Percentiles rank a stretch among this genome's conserved stretches.
These are phyloP conservation scores for Spondyliosoma cantharus DNA, from an alignment of 2,797 vertebrate genomes.

Conservation along the genomic window DNA sequence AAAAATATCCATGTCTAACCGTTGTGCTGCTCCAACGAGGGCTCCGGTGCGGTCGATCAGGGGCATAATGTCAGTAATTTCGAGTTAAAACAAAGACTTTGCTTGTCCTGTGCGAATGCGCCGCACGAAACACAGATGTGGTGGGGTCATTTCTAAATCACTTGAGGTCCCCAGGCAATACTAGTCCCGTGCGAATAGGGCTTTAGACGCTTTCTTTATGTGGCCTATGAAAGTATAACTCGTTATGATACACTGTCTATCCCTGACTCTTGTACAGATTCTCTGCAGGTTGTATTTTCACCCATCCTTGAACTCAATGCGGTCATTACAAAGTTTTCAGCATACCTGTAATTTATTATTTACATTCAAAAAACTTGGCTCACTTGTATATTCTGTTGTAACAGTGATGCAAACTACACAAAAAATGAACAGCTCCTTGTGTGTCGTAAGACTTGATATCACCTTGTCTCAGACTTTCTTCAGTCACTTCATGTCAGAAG, in stretches of 20 bases:
- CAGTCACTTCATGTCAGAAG: constrained; percentile 10
- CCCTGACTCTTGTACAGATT: background rate
- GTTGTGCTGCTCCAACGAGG: no score
- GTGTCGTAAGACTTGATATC: constrained; percentile 1
- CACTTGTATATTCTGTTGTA: background rate
- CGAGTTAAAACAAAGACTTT: no score
- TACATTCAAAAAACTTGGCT: background rate
- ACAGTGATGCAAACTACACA: background rate
- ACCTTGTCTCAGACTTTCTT: constrained; percentile 21
- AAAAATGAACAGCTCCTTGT: background rate
- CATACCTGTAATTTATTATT: background rate
- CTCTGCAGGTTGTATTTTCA: background rate
- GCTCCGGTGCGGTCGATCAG: no score
- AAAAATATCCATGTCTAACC: no score
- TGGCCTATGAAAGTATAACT: background rate
- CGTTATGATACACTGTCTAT: background rate
- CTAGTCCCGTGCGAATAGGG: no score
- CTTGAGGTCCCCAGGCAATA: no score
- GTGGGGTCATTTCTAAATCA: no score
- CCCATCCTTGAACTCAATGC: background rate
- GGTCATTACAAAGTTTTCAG: background rate
- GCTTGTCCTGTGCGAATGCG: no score
- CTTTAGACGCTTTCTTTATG: background rate
- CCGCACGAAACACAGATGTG: no score
- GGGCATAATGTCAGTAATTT: no score